Evolutionary conservation across 1,140 invertebrate genomes (phyloP).

Genomic region (Pentalonia nigronervosa): DNA sequence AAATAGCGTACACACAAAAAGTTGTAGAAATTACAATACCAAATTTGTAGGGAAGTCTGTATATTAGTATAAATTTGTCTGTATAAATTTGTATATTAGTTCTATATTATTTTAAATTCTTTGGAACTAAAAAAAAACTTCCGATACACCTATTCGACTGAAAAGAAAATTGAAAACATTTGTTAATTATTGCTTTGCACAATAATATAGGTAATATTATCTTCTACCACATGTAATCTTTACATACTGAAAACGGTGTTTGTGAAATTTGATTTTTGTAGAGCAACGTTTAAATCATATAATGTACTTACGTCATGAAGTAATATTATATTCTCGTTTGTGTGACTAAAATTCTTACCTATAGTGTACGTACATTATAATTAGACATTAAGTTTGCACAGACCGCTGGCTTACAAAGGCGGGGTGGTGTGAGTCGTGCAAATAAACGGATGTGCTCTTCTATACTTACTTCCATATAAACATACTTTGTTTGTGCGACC

Average conservation of each 20-base stretch:
- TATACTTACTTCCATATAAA: not conserved
- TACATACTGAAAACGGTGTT: not conserved
- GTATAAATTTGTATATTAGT: too few relatives aligned
- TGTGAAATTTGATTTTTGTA: not conserved
- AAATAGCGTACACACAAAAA: not conserved
- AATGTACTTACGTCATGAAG: not conserved
- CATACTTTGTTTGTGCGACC: not conserved
- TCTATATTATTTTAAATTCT: too few relatives aligned
- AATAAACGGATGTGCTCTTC: not conserved
- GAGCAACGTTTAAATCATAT: not conserved
- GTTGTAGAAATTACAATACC: not conserved
- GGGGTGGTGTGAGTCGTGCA: not conserved
- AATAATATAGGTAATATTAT: not conserved
- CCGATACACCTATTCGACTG: not conserved
- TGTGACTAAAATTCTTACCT: not conserved
- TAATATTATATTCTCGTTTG: not conserved
- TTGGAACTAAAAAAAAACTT: not conserved
- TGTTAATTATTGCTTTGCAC: not conserved
- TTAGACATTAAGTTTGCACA: not conserved
- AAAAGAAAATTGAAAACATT: not conserved
- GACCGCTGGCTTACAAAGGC: not conserved
- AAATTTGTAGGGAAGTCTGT: not conserved
- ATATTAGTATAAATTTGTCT: too few relatives aligned
- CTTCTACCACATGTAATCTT: not conserved
- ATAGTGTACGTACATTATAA: not conserved